phyloP scores from a whole-genome alignment of 2,888 invertebrate genomes.

The Trachelus iudaicus region DNA sequence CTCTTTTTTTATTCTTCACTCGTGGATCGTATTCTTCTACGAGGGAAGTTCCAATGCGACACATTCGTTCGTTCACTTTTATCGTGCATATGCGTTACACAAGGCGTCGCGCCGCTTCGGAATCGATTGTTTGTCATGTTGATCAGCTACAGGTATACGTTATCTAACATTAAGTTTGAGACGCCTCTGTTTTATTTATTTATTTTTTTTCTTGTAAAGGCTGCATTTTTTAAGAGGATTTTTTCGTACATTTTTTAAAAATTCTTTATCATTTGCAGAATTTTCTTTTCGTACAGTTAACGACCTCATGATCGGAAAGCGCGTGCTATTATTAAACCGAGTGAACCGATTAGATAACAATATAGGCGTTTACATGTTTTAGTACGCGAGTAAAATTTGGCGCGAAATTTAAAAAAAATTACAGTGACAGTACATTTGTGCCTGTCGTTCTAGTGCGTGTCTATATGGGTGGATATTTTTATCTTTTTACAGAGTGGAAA shows the following conservation, averaged over 20 bases:
- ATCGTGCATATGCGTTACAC: neutral
- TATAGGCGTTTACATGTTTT: neutral
- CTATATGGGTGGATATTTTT: constrained; percentile 8
- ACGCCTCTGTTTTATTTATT: neutral
- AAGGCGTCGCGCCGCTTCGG: neutral
- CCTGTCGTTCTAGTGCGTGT: neutral
- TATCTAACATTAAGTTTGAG: neutral
- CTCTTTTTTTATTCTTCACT: constrained; percentile 12
- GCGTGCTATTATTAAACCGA: neutral
- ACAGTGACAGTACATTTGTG: neutral
- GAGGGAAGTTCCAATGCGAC: neutral
- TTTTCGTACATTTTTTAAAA: neutral
- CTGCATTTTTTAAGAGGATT: neutral
- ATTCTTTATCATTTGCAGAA: neutral
- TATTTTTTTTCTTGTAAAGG: neutral
- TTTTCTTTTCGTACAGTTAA: neutral
- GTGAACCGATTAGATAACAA: neutral
- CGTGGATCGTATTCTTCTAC: neutral
- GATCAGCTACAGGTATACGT: neutral
- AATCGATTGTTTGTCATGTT: neutral
- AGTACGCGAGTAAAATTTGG: neutral
- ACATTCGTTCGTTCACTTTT: neutral
- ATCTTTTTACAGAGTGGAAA: constrained; percentile 69
- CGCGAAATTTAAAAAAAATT: neutral
- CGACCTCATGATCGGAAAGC: neutral